phyloP scores from a whole-genome alignment of 2,113 vertebrate genomes.

The Dasyurus viverrinus region DNA sequence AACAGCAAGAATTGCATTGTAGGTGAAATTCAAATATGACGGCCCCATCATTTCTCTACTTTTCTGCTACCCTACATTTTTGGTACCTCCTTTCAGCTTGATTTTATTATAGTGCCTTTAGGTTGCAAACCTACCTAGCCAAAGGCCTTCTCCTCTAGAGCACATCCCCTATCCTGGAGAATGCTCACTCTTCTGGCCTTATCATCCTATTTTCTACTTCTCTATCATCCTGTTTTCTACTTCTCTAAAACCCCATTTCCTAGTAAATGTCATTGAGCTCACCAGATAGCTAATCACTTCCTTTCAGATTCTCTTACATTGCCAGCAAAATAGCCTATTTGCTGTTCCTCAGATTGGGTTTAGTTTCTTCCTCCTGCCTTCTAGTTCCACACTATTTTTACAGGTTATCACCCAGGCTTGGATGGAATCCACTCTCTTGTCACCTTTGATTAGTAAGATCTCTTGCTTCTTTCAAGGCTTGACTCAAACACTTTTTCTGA shows the following conservation, averaged over 20 bases:
- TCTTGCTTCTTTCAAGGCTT: too few species aligned
- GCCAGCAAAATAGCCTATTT: too few species aligned
- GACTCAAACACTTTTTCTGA: too few species aligned
- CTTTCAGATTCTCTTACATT: too few species aligned
- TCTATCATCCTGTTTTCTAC: neutral
- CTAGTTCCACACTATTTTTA: too few species aligned
- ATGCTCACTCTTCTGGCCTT: accelerated
- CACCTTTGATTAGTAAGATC: too few species aligned
- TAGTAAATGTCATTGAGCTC: neutral
- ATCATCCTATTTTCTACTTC: neutral
- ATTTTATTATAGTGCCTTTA: neutral
- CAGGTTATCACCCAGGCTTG: too few species aligned
- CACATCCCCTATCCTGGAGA: neutral
- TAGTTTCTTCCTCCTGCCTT: too few species aligned
- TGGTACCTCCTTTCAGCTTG: neutral
- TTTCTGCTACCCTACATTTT: neutral
- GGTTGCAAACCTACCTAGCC: neutral
- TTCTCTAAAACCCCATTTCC: neutral
- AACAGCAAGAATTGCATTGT: neutral
- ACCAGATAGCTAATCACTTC: too few species aligned
- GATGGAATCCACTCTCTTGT: too few species aligned
- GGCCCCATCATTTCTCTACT: neutral
- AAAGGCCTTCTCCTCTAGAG: neutral
- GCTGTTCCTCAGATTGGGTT: too few species aligned
- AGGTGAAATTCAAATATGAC: neutral